Percentiles rank a stretch among this genome's conserved stretches.
These are phyloP conservation scores for Styela plicata DNA, from an alignment of 23 tunicate species.

Conservation along the genomic window DNA sequence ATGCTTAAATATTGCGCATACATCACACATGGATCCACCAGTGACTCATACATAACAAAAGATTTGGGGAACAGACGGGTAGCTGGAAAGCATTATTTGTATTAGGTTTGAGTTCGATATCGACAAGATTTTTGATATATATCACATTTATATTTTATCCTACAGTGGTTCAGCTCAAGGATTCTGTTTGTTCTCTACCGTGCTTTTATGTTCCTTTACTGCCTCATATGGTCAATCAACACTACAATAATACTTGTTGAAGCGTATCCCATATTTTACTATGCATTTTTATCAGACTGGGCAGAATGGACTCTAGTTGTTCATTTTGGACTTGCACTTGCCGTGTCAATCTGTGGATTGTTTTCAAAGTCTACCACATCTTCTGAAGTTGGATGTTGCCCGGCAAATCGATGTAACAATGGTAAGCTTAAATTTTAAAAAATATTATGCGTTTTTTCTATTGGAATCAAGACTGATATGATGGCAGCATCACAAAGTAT, in stretches of 20 bases:
- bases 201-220: conserved; percentile 37
- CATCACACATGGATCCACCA: too few relatives aligned
- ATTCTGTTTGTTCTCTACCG: conserved; percentile 46
- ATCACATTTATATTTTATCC: not conserved
- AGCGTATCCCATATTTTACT: conserved; percentile 15
- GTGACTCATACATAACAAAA: too few relatives aligned
- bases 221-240: conserved; percentile 60
- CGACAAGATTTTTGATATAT: too few relatives aligned
- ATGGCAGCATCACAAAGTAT: too few relatives aligned
- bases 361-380: not conserved
- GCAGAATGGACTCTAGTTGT: conserved; percentile 70
- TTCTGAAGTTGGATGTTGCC: not conserved
- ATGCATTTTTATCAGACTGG: conserved; percentile 71
- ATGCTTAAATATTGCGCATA: too few relatives aligned
- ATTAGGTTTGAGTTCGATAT: too few relatives aligned
- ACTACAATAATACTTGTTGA: conserved; percentile 23
- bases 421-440: not conserved
- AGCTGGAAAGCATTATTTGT: too few relatives aligned
- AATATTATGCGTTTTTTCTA: not conserved
- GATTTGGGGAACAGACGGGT: too few relatives aligned
- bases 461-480: too few relatives aligned
- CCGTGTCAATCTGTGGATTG: conserved; percentile 34
- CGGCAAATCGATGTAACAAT: not conserved
- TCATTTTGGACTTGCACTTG: conserved; percentile 45
- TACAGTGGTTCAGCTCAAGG: conserved; percentile 53